Conservation (phyloP, 2,113 vertebrate species). For the Motacilla tschutschensis region DNA sequence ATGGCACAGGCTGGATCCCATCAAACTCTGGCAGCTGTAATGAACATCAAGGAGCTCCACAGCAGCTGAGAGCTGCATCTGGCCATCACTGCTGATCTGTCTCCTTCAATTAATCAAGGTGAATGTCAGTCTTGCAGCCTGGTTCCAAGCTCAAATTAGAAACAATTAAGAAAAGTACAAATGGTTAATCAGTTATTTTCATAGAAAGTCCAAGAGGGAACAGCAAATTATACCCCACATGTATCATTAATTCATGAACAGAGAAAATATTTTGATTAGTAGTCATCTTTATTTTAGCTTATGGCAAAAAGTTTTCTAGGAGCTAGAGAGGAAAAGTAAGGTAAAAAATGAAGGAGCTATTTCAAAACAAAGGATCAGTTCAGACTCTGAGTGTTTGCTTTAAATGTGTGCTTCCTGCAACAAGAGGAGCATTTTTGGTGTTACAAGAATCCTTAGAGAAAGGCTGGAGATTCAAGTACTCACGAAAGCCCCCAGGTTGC, state of each 20-base stretch:
- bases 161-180: neutral
- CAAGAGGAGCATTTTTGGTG: neutral
- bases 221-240: neutral
- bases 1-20: rapidly evolving
- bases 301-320: neutral
- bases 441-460: neutral
- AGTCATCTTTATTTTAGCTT: neutral
- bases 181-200: neutral
- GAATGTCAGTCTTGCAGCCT: neutral
- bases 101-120: neutral
- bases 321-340: neutral
- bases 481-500: neutral
- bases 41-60: neutral
- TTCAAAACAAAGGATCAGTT: constrained; percentile 26
- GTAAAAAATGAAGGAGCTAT: neutral
- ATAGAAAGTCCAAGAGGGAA: neutral
- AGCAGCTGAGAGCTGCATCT: neutral
- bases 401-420: neutral
- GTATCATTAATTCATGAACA: neutral
- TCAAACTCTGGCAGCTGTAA: neutral
- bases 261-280: neutral
- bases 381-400: constrained; percentile 23
- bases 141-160: neutral
- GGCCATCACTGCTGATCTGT: neutral
- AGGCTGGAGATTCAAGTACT: neutral